Base-by-base conservation (phyloP, 2,888 invertebrate genomes). In the Tetragonisca angustula region DNA sequence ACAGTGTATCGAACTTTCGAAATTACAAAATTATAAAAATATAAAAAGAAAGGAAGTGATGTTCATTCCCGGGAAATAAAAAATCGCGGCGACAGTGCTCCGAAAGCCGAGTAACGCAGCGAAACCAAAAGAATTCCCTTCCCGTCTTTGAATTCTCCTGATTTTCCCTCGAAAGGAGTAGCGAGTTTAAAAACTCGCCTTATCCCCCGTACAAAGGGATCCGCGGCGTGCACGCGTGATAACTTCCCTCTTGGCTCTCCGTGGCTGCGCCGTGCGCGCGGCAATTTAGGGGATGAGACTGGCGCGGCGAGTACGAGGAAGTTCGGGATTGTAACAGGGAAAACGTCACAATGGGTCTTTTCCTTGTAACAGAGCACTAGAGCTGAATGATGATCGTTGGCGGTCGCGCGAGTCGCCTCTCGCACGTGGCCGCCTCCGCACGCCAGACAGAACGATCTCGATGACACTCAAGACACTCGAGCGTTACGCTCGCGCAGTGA, bases 401-500 rank as follows among this genome's bases (percentile, higher is more conserved):
- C 24, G 21, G 68, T 32, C 24, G 59, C 59, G 21, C 0, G 71
- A 17, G 49, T 62, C 43, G 43, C 43, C 43, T 43, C 4, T 21
- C 43, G 71, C 24, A 65, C 27, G 61, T 61, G 24, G 61, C 15
- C 27, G 61, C 61, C 43, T 11, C 56, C 21, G 43, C 43, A 9
- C 43, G 43, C 43, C 43, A 73, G 50, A 80, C 27, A 74, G 80
- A 78, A 81, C 76, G 61, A 68, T 74, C 67, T 76, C 80, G 76
- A 80, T 81, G 84, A 72, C 79, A 71, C 76, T 86, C 69, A 65
- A 76, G 83, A 73, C 76, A 81, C 85, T 78, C 71, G 69, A 76
- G 81, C 19, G 61, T 79, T 67, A 52, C 83, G 59, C 61, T 83
- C 67, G 27, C 43, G 49, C 32, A 61, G 56, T 64, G 21, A 64